Evolutionary conservation across 2,797 vertebrate species (phyloP), one percentile per base, ranked within the genome.

Genomic region (Ficedula albicollis): DNA sequence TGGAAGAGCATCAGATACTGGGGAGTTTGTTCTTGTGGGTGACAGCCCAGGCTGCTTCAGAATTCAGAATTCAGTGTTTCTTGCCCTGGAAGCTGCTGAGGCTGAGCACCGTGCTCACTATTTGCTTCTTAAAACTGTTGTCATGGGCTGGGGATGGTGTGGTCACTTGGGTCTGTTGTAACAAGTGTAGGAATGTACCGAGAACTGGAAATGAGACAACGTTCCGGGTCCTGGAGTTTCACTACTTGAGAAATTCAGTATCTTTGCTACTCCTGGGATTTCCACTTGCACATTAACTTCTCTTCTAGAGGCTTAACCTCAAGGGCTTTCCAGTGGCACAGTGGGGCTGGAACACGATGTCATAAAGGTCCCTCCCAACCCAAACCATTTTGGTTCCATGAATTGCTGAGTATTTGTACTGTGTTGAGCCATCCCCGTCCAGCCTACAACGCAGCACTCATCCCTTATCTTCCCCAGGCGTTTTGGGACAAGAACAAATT

Each of bases 171-270:
- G 14, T 58, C 51, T 58, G 0, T 29, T 46, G 3, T 2, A 22
- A 27, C 2, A 26, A 41, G 9, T 11, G 26, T 10, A 20, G 52
- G 30, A 52, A 32, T 22, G 20, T 1, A 1, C 6, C 59, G 34
- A 38, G 20, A 29, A 7, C 34, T 15, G 16, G 43, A 69, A 62
- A 29, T 13, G 41, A n/a, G 7, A 43, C 59, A 56, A 62, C 4
- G 7, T 5, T 23, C 18, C 5, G 0, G 0, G 4, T 38, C 15
- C 55, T 29, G 20, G 39, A 43, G 23, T 46, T 46, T 15, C 54
- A 36, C 6, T 76, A 0, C 34, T 58, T 49, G 25, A 64, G 39
- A 55, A 83, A 58, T 70, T 15, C 3, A 7, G 4, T 6, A 4
- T 25, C 8, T 72, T 23, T 66, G 15, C 46, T 39, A 1, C 27